These are phyloP conservation scores for Pantherophis vulpinus DNA, from an alignment of 2,797 vertebrate genomes.

Conservation along the genomic window DNA sequence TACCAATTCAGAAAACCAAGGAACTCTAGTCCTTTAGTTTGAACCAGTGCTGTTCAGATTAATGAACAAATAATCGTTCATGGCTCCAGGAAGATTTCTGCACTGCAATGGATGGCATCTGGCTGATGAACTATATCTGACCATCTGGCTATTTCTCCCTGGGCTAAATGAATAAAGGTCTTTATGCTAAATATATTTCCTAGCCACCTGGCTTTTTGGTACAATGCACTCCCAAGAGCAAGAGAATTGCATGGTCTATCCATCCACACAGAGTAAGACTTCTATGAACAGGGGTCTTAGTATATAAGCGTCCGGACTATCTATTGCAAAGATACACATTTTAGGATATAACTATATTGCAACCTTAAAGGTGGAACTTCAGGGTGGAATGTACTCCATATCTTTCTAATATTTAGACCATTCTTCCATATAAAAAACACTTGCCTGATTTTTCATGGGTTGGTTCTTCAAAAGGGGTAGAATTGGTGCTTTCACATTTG, in stretches of 20 bases:
- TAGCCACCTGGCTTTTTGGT: not conserved
- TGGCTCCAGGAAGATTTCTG: constrained; percentile 1
- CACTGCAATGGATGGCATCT: constrained; percentile 13
- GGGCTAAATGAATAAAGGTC: constrained; percentile 27
- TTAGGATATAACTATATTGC: not conserved
- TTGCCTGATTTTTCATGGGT: not conserved
- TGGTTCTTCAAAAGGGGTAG: not conserved
- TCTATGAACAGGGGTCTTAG: not conserved
- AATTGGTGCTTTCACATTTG: not conserved
- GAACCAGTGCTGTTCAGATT: not conserved
- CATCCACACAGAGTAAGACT: not conserved
- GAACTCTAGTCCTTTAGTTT: not conserved
- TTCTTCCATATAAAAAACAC: not conserved
- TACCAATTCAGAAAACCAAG: not conserved
- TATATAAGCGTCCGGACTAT: not conserved
- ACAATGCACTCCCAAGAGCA: constrained; percentile 4
- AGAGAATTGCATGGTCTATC: not conserved
- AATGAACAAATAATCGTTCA: not conserved
- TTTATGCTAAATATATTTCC: constrained; percentile 27
- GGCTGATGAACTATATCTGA: constrained; percentile 8
- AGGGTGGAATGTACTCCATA: not conserved
- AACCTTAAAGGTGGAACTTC: not conserved
- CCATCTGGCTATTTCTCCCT: constrained; percentile 16
- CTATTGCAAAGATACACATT: not conserved
- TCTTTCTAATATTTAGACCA: not conserved